These are phyloP conservation scores for Campoplex capitator DNA, from an alignment of 2,888 invertebrate species.

Conservation along the genomic window DNA sequence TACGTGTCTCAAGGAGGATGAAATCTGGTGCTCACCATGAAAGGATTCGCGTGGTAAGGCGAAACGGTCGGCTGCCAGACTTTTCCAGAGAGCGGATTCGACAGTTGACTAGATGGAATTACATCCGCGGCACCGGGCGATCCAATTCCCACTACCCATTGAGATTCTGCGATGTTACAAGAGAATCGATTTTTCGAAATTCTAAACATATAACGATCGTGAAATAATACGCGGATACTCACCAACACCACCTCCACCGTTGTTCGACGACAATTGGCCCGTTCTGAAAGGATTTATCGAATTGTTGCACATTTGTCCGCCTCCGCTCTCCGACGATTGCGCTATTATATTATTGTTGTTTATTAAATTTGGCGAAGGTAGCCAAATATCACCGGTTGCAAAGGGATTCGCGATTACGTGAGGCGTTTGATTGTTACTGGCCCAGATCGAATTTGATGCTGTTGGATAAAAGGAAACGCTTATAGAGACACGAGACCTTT, in stretches of 20 bases:
- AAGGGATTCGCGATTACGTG: slow-evolving; percentile 83
- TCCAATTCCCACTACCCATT: slow-evolving; percentile 80
- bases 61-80: slow-evolving; percentile 83
- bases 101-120: slow-evolving; percentile 82
- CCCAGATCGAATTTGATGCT: slow-evolving; percentile 80
- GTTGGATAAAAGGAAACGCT: slow-evolving; percentile 50
- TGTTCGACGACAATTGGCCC: slow-evolving; percentile 78
- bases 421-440: slow-evolving; percentile 77
- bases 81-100: slow-evolving; percentile 82
- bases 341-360: slow-evolving; percentile 74
- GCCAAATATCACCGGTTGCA: slow-evolving; percentile 79
- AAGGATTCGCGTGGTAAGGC: slow-evolving; percentile 84
- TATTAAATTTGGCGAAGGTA: slow-evolving; percentile 79
- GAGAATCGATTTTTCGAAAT: slow-evolving; percentile 28
- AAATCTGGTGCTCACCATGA: slow-evolving; percentile 79
- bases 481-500: neutral
- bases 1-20: neutral
- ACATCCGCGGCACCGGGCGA: slow-evolving; percentile 81
- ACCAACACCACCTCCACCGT: slow-evolving; percentile 83
- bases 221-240: slow-evolving; percentile 48
- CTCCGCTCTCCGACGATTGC: slow-evolving; percentile 77
- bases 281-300: slow-evolving; percentile 82
- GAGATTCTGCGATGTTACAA: slow-evolving; percentile 76
- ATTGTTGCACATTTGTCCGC: slow-evolving; percentile 75
- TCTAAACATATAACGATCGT: neutral